Conservation (phyloP, 1,140 invertebrate genomes). For the Pseudomyrmex concolor region DNA sequence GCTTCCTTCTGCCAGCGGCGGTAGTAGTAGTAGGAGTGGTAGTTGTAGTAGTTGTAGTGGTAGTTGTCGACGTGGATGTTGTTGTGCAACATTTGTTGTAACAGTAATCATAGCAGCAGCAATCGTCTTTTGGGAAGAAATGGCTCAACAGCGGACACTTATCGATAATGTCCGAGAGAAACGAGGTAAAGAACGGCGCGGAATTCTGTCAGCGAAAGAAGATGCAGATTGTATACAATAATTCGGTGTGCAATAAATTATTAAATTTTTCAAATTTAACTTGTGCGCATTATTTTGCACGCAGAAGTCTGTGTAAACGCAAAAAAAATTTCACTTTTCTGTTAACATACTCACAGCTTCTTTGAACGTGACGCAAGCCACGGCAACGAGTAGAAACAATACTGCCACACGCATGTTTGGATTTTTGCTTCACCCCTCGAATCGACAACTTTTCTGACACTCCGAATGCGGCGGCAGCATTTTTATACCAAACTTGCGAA, state of each 20-base stretch:
- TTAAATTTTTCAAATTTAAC: neutral
- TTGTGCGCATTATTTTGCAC: neutral
- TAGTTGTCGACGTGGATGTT: too few species aligned
- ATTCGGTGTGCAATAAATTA: too few species aligned
- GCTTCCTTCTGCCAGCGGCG: neutral
- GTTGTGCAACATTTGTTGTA: neutral
- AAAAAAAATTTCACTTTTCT: neutral
- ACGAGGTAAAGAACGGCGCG: neutral
- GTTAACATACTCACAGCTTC: slow-evolving; percentile 23
- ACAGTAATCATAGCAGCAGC: neutral
- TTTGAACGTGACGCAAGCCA: slow-evolving; percentile 1
- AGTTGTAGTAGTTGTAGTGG: neutral
- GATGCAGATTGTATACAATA: neutral
- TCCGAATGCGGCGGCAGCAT: neutral
- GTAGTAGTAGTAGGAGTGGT: neutral
- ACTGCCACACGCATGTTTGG: slow-evolving; percentile 29
- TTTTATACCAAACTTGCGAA: slow-evolving; percentile 39
- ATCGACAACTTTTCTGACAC: neutral
- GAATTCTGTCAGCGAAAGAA: neutral
- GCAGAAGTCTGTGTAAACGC: neutral
- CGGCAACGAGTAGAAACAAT: neutral
- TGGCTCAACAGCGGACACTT: slow-evolving; percentile 7
- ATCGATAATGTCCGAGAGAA: neutral
- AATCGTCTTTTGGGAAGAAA: neutral
- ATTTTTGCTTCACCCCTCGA: neutral